A percentile compares a stretch with the other conserved stretches of the same genome.
These are phyloP conservation scores for Clepsis dumicolana DNA, from an alignment of 2,888 invertebrate genomes.

Conservation along the genomic window DNA sequence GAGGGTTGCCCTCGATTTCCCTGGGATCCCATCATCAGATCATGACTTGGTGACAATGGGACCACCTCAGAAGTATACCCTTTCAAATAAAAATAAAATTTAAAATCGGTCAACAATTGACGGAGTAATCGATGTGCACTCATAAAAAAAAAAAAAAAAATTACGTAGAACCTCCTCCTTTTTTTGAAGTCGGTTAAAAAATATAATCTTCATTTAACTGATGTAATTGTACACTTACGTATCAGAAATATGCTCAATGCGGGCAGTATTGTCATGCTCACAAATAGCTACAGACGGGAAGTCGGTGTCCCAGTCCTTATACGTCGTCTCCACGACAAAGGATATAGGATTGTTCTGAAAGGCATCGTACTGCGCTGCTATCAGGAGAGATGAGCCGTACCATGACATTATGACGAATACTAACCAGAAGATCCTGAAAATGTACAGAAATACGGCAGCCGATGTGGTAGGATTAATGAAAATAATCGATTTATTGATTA, in stretches of 20 bases:
- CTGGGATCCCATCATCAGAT: too few species aligned
- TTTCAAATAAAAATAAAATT: too few species aligned
- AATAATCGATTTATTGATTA: too few species aligned
- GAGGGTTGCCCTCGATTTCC: too few species aligned
- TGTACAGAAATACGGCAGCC: background rate
- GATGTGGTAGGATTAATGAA: background rate
- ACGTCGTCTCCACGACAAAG: slow-evolving; percentile 92
- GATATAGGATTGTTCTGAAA: slow-evolving; percentile 91
- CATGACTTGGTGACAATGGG: too few species aligned
- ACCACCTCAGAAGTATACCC: too few species aligned
- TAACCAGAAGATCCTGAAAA: slow-evolving; percentile 87
- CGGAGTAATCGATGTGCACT: too few species aligned
- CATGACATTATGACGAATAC: slow-evolving; percentile 87
- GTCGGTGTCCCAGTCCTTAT: slow-evolving; percentile 90
- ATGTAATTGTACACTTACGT: slow-evolving; percentile 81
- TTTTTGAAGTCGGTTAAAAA: too few species aligned
- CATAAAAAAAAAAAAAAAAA: too few species aligned
- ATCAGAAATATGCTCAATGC: slow-evolving; percentile 88
- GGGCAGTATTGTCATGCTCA: slow-evolving; percentile 89
- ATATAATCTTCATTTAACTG: too few species aligned
- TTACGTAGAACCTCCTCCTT: too few species aligned
- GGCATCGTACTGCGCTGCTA: slow-evolving; percentile 86
- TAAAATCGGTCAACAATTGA: too few species aligned
- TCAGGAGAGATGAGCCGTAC: slow-evolving; percentile 86
- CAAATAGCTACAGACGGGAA: slow-evolving; percentile 91